Evolutionary conservation across 1,140 invertebrate genomes (phyloP), one percentile per base, ranked within the genome.

Genomic region (Neocloeon triangulifer): DNA sequence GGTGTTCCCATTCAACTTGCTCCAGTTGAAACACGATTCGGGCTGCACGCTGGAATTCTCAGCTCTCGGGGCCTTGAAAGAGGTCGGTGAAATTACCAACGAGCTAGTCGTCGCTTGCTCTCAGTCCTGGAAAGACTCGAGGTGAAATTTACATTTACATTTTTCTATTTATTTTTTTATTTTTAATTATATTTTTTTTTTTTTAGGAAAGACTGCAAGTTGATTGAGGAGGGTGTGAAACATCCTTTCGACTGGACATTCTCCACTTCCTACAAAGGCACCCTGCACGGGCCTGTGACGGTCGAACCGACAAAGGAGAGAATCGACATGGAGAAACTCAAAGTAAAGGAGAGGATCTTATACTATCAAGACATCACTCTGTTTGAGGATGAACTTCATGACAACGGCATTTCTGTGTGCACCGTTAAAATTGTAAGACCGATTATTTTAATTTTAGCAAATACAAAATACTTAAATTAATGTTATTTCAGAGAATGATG

Each of bases 241-340:
- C n/a, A 81, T 43, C 73, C 82, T 10, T 97, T 91, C 58, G 92
- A 99, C 55, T 98, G 94, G 94, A 98, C 92, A 5, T 99, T 82
- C 45, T 79, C 79, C n/a, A 91, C 84, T 19, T 64, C 77, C 47
- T 97, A 97, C 48, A 73, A 69, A 51, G 92, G 92, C 22, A 82
- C 79, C 14, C 44, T 82, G 16, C 56, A 62, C 42, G 66, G 70
- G 4, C 57, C 65, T 33, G 59, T 73, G 42, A 43, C 53, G 25
- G 32, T 65, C 18, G 53, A 64, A 37, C 41, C 58, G 36, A 82
- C 84, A 5, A 58, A 66, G 14, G 74, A 86, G 48, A 58, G 63
- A 39, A 85, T 99, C 25, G 69, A 99, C 55, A 61, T 91, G 39
- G 80, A 95, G 40, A 74, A 85, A 47, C 55, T 99, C 14, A 92